Evolutionary conservation across 2,797 vertebrate species (phyloP), one percentile per base, ranked within the genome.

Genomic region (Cuniculus paca): DNA sequence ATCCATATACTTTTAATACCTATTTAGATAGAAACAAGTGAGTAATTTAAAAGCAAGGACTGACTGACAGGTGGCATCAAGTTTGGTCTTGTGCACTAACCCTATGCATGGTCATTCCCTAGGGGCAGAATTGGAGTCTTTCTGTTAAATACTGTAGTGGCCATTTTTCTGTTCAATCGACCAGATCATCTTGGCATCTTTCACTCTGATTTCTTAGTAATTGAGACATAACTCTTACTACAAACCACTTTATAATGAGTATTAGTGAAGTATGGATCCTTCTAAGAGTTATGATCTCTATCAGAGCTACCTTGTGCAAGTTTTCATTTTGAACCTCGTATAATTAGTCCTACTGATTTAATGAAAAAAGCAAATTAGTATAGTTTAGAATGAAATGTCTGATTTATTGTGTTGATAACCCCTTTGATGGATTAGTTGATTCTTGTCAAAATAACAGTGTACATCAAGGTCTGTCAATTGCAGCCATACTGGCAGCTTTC

Each of bases 291-390:
- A 80, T 93, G 52, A 45, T 93, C 34, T 58, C 22, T 10, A 10
- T 84, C 50, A 86, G 42, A 77, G 39, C 11, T 81, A 28, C 70
- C 80, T 31, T 96, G 16, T 79, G 8, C 34, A 75, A 78, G 68
- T 88, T 90, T 68, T 88, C 31, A 68, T 61, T 80, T 56, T 52
- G 61, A 95, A 68, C 58, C 75, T 93, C 42, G 26, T 5, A 34
- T 82, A 91, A 80, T 93, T 77, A 82, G 84, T 78, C 39, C 20
- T 91, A 42, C 58, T 70, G 70, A 75, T 31, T 58, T 56, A 80
- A 65, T 82, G 58, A 97, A 65, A 89, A 94, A 75, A 79, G 50
- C 84, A 61, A 42, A 50, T 68, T 58, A 83, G 13, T 39, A 9
- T 61, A 39, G 61, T 50, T 70, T 52, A 78, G 78, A 95, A 54